A percentile compares a stretch with the other conserved stretches of the same genome.
phyloP scores from a whole-genome alignment of 2,113 vertebrate genomes.

The Rhea pennata region DNA sequence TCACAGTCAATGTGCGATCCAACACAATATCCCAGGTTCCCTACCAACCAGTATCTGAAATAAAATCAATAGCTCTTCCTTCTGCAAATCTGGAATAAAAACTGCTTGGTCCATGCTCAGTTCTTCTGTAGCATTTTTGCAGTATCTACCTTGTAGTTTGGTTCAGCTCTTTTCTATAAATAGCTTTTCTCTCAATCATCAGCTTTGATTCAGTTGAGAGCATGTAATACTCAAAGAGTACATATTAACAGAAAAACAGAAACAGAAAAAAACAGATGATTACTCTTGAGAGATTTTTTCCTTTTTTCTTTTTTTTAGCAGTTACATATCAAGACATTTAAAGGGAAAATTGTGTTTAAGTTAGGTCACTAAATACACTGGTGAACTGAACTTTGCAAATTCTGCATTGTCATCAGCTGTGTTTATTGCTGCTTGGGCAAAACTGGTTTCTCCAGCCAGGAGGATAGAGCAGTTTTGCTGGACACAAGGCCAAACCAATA shows the following conservation, averaged over 20 bases:
- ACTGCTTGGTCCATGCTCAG: background rate
- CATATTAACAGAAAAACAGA: conserved; percentile 12
- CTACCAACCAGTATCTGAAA: background rate
- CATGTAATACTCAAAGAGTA: background rate
- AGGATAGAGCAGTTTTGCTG: background rate
- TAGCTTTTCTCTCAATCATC: conserved; percentile 22
- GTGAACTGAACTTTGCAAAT: background rate
- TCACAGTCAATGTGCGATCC: background rate
- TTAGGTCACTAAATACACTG: background rate
- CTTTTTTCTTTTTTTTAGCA: background rate
- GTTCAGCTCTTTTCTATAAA: conserved; percentile 41
- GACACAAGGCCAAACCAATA: background rate
- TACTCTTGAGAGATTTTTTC: background rate
- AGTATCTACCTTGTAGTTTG: background rate
- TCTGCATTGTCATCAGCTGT: background rate
- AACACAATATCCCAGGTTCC: background rate
- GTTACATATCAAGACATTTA: background rate
- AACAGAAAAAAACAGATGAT: background rate
- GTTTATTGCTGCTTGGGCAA: background rate
- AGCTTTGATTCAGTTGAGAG: conserved; percentile 29
- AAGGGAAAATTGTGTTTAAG: background rate
- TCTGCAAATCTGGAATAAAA: background rate
- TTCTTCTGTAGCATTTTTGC: background rate
- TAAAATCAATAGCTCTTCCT: background rate
- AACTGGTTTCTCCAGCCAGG: background rate